phyloP scores from a whole-genome alignment of 1,140 invertebrate species.

The Drosophila ambigua region DNA sequence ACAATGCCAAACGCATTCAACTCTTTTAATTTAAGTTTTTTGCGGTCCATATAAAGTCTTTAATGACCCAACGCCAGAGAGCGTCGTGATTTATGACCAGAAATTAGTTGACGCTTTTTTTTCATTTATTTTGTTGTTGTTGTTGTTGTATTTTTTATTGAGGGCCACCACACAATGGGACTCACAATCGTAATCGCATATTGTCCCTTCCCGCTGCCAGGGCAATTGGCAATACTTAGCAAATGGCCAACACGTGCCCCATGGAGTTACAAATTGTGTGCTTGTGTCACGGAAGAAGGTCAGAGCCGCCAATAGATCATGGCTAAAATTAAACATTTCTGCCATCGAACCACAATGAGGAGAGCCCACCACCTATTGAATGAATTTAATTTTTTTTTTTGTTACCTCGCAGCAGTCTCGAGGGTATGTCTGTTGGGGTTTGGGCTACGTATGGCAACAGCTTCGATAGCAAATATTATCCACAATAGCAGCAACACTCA shows the following conservation, averaged over 20 bases:
- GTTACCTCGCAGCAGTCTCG: conserved; percentile 16
- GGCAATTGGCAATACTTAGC: conserved; percentile 39
- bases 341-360: conserved; percentile 33
- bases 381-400: conserved; percentile 29
- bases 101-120: conserved; percentile 50
- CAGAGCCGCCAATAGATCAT: conserved; percentile 53
- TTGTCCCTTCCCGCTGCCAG: conserved; percentile 4
- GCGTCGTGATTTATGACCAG: conserved; percentile 58
- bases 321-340: conserved; percentile 59
- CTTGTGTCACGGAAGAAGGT: conserved; percentile 63
- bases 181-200: conserved; percentile 1
- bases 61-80: conserved; percentile 34
- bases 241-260: conserved; percentile 49
- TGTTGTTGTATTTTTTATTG: background rate
- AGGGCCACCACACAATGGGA: background rate
- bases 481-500: too few relatives aligned
- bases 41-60: conserved; percentile 30
- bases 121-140: conserved; percentile 2
- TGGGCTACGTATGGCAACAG: too few relatives aligned
- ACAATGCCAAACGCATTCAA: conserved; percentile 40
- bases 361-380: conserved; percentile 14
- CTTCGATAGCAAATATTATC: too few relatives aligned
- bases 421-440: background rate
- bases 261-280: conserved; percentile 28
- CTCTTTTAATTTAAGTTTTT: conserved; percentile 60